Conservation (phyloP, 2,888 invertebrate genomes). For the Dryocosmus kuriphilus region DNA sequence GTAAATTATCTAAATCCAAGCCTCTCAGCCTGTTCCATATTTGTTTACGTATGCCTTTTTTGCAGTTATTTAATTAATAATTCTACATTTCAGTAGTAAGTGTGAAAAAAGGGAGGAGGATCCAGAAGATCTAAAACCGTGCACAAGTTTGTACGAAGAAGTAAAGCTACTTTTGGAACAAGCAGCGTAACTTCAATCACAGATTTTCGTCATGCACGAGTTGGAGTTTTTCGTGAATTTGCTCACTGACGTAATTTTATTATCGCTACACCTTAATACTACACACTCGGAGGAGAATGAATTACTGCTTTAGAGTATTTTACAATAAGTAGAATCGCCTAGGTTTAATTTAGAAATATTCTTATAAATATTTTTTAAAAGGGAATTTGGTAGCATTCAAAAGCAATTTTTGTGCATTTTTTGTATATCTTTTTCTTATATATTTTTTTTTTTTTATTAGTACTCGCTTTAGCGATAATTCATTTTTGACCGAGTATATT, state of each 20-base stretch:
- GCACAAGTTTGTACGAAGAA: constrained; percentile 79
- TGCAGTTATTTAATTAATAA: constrained; percentile 17
- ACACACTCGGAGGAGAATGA: constrained; percentile 1
- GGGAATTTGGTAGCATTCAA: not conserved
- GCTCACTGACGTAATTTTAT: constrained; percentile 41
- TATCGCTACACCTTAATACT: constrained; percentile 20
- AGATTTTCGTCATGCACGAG: not conserved
- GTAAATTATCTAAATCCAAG: not conserved
- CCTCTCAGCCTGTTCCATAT: too few relatives aligned
- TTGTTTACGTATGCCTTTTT: too few relatives aligned
- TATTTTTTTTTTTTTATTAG: not conserved
- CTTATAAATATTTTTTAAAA: not conserved
- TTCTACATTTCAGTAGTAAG: constrained; percentile 15
- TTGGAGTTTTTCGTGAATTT: constrained; percentile 16
- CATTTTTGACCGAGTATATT: not conserved
- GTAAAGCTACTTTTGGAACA: constrained; percentile 80
- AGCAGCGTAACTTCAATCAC: constrained; percentile 54
- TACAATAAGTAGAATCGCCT: not conserved
- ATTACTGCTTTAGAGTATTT: constrained; percentile 7
- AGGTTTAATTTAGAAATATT: not conserved
- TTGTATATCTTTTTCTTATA: not conserved
- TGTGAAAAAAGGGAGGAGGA: constrained; percentile 1
- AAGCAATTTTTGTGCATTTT: not conserved
- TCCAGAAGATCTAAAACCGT: constrained; percentile 72
- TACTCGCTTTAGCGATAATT: not conserved